These are phyloP conservation scores for Falco novaeseelandiae DNA, from an alignment of 2,797 vertebrate species.

Conservation along the genomic window DNA sequence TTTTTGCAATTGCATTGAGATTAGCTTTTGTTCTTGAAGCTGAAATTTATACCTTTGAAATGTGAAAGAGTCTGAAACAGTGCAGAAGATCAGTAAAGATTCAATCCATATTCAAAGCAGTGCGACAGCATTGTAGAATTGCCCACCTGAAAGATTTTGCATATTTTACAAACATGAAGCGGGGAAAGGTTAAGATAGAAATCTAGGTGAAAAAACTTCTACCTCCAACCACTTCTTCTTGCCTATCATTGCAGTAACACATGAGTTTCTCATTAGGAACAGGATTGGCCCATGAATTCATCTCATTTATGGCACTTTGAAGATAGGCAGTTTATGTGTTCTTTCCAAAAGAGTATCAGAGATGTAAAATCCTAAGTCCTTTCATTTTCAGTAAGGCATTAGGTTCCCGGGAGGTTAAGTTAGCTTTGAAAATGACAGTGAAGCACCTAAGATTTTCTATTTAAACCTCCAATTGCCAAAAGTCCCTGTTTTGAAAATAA, in stretches of 20 bases:
- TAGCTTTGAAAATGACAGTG: neutral
- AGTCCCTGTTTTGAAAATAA: neutral
- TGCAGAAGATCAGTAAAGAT: neutral
- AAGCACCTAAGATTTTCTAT: neutral
- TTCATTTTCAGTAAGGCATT: neutral
- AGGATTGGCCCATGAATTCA: neutral
- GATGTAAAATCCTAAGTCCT: neutral
- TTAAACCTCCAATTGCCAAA: neutral
- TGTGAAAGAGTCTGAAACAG: neutral
- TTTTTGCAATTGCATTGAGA: neutral
- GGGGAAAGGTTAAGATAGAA: neutral
- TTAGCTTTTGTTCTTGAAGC: neutral
- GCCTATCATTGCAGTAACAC: neutral
- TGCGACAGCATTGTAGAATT: neutral
- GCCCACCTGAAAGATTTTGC: neutral
- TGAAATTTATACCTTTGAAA: neutral
- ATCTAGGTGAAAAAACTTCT: neutral
- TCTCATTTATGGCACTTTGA: neutral
- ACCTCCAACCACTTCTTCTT: neutral
- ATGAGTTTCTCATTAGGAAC: neutral
- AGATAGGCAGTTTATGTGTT: neutral
- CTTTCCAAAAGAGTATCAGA: neutral
- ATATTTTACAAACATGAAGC: neutral
- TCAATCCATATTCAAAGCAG: neutral
- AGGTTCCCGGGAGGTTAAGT: neutral